These are phyloP conservation scores for Isurus oxyrinchus DNA, from an alignment of 2,113 vertebrate genomes.

Conservation along the genomic window DNA sequence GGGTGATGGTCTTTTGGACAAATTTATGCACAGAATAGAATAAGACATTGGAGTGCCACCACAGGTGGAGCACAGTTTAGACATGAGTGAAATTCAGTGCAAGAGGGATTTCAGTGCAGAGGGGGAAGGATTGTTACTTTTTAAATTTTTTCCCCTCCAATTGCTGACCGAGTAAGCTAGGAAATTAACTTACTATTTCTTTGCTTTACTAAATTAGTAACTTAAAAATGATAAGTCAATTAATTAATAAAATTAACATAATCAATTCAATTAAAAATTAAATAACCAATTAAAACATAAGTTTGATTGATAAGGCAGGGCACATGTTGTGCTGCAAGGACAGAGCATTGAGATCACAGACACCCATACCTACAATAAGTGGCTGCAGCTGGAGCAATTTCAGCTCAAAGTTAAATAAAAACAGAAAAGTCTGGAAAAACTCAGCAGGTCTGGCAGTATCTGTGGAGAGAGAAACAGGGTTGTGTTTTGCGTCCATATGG, in stretches of 20 bases:
- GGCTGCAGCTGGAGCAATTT: neutral
- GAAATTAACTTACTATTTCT: neutral
- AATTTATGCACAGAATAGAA: too few relatives aligned
- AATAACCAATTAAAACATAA: neutral
- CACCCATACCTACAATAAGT: neutral
- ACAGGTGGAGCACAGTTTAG: neutral
- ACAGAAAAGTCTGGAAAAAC: too few relatives aligned
- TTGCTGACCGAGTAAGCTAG: neutral
- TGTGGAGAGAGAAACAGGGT: too few relatives aligned
- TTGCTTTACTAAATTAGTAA: neutral
- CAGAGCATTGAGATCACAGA: neutral
- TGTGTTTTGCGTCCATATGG: too few relatives aligned
- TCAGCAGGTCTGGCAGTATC: too few relatives aligned
- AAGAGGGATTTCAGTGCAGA: neutral
- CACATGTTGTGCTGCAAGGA: neutral
- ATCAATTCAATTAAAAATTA: neutral
- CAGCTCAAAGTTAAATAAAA: neutral
- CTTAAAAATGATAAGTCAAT: neutral
- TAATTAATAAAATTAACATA: neutral
- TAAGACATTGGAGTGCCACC: neutral
- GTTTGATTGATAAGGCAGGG: neutral
- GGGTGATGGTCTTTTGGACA: neutral
- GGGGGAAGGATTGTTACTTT: neutral
- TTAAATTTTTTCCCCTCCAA: neutral
- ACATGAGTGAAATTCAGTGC: neutral